Percentiles rank a stretch among this genome's conserved stretches.
Evolutionary conservation across 1,140 invertebrate genomes (phyloP).

Genomic region (Teleogryllus occipitalis): DNA sequence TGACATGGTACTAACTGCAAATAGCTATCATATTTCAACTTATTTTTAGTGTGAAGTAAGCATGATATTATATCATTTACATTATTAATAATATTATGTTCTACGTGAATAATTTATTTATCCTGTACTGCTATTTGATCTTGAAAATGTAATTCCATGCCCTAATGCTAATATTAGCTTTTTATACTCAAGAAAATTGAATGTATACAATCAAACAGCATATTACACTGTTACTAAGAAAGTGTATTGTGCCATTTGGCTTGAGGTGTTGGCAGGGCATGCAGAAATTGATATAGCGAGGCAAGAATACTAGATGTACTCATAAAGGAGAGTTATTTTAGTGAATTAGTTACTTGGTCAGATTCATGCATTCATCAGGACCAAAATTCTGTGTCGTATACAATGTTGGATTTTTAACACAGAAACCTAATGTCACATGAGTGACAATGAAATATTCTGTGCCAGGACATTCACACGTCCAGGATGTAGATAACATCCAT

Average conservation of each 20-base stretch:
- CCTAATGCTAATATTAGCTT: slow-evolving; percentile 8
- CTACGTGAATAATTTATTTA: no score
- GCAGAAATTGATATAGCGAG: background rate
- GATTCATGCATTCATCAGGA: slow-evolving; percentile 18
- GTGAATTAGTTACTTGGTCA: slow-evolving; percentile 21
- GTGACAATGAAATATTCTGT: slow-evolving; percentile 25
- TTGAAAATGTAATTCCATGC: slow-evolving; percentile 13
- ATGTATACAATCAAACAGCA: slow-evolving; percentile 23
- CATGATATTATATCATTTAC: no score
- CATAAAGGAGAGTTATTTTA: slow-evolving; percentile 20
- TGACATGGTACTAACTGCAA: no score
- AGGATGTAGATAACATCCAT: slow-evolving; percentile 25
- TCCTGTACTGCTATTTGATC: background rate
- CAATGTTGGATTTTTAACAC: slow-evolving; percentile 16
- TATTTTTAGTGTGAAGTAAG: no score
- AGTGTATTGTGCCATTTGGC: slow-evolving; percentile 25
- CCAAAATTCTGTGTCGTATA: slow-evolving; percentile 19
- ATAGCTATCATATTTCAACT: no score
- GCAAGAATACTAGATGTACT: slow-evolving; percentile 25
- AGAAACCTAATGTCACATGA: slow-evolving; percentile 19
- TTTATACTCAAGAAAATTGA: no score
- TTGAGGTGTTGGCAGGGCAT: slow-evolving; percentile 22
- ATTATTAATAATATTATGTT: no score
- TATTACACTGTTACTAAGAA: slow-evolving; percentile 22
- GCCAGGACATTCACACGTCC: slow-evolving; percentile 25